Conservation (phyloP, 1,140 invertebrate genomes). For the Oreohelix idahoensis region DNA sequence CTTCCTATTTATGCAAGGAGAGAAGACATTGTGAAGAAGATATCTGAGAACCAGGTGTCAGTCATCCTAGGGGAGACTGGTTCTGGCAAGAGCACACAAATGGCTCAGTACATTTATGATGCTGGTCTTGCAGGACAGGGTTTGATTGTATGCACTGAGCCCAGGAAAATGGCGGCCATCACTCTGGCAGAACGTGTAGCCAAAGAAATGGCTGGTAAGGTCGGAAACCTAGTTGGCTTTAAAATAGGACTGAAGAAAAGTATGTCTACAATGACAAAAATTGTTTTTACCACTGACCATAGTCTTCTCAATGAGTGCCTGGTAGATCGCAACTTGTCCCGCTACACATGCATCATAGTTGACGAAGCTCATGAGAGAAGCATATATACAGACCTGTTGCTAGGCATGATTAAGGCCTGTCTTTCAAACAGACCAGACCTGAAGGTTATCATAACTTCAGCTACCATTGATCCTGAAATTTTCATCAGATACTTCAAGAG, state of each 20-base stretch:
- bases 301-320: slow-evolving; percentile 96
- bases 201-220: slow-evolving; percentile 57
- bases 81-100: slow-evolving; percentile 81
- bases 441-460: slow-evolving; percentile 69
- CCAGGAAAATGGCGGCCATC: slow-evolving; percentile 68
- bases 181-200: slow-evolving; percentile 66
- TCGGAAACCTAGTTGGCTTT: slow-evolving; percentile 67
- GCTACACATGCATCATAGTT: slow-evolving; percentile 88
- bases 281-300: slow-evolving; percentile 99
- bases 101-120: slow-evolving; percentile 65
- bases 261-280: slow-evolving; percentile 76
- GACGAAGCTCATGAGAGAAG: slow-evolving; percentile 99
- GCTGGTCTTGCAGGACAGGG: slow-evolving; percentile 76
- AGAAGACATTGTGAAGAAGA: slow-evolving; percentile 55
- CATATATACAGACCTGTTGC: slow-evolving; percentile 92
- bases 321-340: slow-evolving; percentile 73
- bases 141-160: slow-evolving; percentile 81
- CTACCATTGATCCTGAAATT: slow-evolving; percentile 75
- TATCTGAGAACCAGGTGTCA: slow-evolving; percentile 59
- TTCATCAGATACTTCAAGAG: slow-evolving; percentile 80
- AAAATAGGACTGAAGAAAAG: slow-evolving; percentile 82
- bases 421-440: slow-evolving; percentile 57
- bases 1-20: slow-evolving; percentile 67
- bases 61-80: slow-evolving; percentile 98
- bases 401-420: slow-evolving; percentile 83